phyloP scores from a whole-genome alignment of 2,113 vertebrate species.

The Thalassoma bifasciatum region DNA sequence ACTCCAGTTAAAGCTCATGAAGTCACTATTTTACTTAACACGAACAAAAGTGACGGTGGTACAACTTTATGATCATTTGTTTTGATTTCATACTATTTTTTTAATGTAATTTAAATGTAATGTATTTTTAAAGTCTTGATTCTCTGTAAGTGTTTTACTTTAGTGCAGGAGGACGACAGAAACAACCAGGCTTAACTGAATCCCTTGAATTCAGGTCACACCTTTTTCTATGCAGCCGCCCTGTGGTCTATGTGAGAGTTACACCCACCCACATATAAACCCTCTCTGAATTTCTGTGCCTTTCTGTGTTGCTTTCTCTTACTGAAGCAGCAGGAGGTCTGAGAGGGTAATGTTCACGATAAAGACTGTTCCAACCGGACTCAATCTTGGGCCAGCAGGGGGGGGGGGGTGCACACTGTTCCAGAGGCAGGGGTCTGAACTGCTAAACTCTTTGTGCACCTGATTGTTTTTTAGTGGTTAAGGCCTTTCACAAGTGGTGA shows the following conservation, averaged over 20 bases:
- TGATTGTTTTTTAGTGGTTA: conserved; percentile 58
- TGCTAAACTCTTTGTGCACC: conserved; percentile 41
- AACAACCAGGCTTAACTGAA: background rate
- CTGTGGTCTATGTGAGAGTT: background rate
- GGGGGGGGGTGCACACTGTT: conserved; percentile 9
- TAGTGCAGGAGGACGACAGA: background rate
- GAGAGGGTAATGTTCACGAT: background rate
- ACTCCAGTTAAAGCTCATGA: background rate
- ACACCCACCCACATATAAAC: conserved; percentile 10
- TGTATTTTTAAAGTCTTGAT: too few relatives aligned
- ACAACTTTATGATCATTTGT: too few relatives aligned
- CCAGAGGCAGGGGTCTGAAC: conserved; percentile 34
- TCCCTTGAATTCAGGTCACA: conserved; percentile 8
- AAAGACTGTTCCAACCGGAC: background rate
- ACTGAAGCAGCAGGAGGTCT: conserved; percentile 4
- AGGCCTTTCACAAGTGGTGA: conserved; percentile 45
- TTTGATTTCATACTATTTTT: background rate
- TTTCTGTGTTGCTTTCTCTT: background rate
- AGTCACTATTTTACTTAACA: background rate
- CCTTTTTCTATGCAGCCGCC: background rate
- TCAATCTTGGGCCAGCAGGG: conserved; percentile 27
- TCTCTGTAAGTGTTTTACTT: too few relatives aligned
- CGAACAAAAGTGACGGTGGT: too few relatives aligned
- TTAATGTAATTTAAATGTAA: too few relatives aligned
- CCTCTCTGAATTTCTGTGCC: background rate